Conservation (phyloP, 64 coral and sea anemone species). For the Orbicella faveolata region DNA sequence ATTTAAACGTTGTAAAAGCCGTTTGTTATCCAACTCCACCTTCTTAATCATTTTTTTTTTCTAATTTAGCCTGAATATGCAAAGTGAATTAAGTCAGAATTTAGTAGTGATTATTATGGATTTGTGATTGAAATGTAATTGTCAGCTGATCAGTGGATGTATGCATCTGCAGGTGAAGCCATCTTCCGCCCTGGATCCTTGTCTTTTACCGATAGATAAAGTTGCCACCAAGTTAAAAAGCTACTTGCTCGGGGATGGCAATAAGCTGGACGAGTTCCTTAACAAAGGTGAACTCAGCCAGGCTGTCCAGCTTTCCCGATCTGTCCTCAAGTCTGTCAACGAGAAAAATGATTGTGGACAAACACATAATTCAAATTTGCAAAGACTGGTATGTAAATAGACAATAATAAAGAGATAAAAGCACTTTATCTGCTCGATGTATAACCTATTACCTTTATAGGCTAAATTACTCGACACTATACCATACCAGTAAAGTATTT, state of each 20-base stretch:
- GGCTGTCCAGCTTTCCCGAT: neutral
- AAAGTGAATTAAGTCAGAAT: no score
- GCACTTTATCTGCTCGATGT: neutral
- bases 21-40: no score
- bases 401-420: neutral
- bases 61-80: no score
- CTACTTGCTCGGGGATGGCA: neutral
- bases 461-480: no score
- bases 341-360: neutral
- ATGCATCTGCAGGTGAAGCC: neutral
- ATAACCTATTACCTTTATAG: no score
- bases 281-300: conserved; percentile 23
- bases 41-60: no score
- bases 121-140: no score
- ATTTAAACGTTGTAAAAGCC: no score
- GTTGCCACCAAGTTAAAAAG: conserved; percentile 21
- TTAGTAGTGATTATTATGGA: no score
- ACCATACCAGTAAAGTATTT: no score
- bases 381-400: neutral
- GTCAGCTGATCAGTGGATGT: neutral
- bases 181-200: conserved; percentile 11
- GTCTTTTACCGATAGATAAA: neutral
- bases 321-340: conserved; percentile 10
- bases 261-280: neutral
- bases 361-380: neutral